phyloP scores from a whole-genome alignment of 2,888 invertebrate genomes.

The Nemoura dubitans region DNA sequence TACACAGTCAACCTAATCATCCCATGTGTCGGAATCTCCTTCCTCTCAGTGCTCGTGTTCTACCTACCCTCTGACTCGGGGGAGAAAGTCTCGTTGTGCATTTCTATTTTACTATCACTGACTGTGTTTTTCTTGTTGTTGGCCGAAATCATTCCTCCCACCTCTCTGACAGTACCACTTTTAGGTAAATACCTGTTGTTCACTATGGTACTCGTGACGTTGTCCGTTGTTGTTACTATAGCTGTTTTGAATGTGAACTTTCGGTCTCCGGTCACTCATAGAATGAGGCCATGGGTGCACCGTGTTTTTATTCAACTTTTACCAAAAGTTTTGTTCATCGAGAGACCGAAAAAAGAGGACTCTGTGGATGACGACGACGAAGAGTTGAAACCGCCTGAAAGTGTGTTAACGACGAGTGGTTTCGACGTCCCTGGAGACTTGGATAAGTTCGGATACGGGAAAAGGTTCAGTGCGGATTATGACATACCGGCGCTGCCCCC shows the following conservation, averaged over 20 bases:
- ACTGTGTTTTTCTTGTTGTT: slow-evolving; percentile 94
- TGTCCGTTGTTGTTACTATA: slow-evolving; percentile 93
- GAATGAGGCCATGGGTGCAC: slow-evolving; percentile 91
- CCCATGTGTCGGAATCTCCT: slow-evolving; percentile 96
- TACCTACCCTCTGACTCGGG: slow-evolving; percentile 98
- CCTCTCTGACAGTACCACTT: slow-evolving; percentile 90
- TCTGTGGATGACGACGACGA: slow-evolving; percentile 65
- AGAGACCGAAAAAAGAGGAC: slow-evolving; percentile 85
- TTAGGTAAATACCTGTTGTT: slow-evolving; percentile 92
- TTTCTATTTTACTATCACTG: slow-evolving; percentile 90
- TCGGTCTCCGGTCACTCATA: slow-evolving; percentile 90
- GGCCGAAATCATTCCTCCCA: slow-evolving; percentile 94
- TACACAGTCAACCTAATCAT: slow-evolving; percentile 98
- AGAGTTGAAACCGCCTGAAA: slow-evolving; percentile 64
- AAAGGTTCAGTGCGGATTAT: slow-evolving; percentile 75
- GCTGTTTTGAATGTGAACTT: slow-evolving; percentile 93
- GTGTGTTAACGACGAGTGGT: slow-evolving; percentile 77
- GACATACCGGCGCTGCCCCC: slow-evolving; percentile 69
- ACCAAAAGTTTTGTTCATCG: slow-evolving; percentile 77
- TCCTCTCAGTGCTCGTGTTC: slow-evolving; percentile 95
- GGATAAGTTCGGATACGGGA: slow-evolving; percentile 69
- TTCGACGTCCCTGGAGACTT: slow-evolving; percentile 74
- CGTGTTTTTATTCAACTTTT: slow-evolving; percentile 70
- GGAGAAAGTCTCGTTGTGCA: slow-evolving; percentile 95
- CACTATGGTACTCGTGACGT: slow-evolving; percentile 93